A percentile compares a stretch with the other conserved stretches of the same genome.
Conservation (phyloP, 1,140 invertebrate species). For the Aphaenogaster rudis region DNA sequence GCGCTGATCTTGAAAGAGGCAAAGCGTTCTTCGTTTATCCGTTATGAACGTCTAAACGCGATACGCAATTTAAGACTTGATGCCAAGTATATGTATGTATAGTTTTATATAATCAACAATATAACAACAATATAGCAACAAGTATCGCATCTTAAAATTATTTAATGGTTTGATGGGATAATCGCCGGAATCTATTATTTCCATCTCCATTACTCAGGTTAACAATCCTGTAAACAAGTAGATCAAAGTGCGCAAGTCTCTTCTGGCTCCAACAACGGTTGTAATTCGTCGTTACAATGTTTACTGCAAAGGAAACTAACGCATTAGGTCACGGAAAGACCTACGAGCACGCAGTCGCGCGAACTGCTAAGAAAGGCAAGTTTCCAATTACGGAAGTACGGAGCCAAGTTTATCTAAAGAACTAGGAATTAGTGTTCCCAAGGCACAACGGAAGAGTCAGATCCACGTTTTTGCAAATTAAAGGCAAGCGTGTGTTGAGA, state of each 20-base stretch:
- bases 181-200: not conserved
- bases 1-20: not conserved
- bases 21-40: not conserved
- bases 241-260: slow-evolving; percentile 23
- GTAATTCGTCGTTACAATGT: slow-evolving; percentile 50
- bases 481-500: not conserved
- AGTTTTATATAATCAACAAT: not conserved
- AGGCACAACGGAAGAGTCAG: not conserved
- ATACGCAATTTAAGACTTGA: not conserved
- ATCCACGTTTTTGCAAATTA: slow-evolving; percentile 53
- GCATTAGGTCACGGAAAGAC: slow-evolving; percentile 23
- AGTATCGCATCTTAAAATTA: not conserved
- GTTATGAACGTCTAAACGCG: not conserved
- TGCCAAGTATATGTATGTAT: not conserved
- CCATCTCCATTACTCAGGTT: slow-evolving; percentile 1
- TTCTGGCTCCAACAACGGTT: slow-evolving; percentile 15
- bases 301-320: slow-evolving; percentile 1
- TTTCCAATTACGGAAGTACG: slow-evolving; percentile 47
- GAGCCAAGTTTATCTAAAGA: slow-evolving; percentile 49
- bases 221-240: slow-evolving; percentile 43
- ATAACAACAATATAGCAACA: too few species aligned
- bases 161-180: not conserved
- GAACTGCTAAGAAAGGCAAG: slow-evolving; percentile 49
- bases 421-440: slow-evolving; percentile 43
- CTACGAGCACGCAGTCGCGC: slow-evolving; percentile 35